Conservation (phyloP, 2,113 vertebrate genomes). For the Crotalus tigris region DNA sequence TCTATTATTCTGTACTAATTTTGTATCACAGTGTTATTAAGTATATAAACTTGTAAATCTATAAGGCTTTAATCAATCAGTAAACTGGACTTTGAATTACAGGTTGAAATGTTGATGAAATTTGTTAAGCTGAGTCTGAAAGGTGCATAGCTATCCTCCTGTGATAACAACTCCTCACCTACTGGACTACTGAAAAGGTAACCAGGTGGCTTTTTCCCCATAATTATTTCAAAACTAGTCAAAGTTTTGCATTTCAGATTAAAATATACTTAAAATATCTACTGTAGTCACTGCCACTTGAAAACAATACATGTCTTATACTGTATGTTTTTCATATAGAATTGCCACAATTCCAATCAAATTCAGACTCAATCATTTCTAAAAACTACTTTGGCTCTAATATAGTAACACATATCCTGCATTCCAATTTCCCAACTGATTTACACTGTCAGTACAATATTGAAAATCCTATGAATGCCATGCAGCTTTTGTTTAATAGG, state of each 20-base stretch:
- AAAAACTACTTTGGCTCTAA: not conserved
- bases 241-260: not conserved
- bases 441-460: not conserved
- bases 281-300: not conserved
- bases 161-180: not conserved
- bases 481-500: not conserved
- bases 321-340: not conserved
- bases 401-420: not conserved
- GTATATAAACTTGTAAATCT: not conserved
- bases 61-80: not conserved
- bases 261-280: not conserved
- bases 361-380: not conserved
- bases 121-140: not conserved
- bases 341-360: not conserved
- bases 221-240: not conserved
- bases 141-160: not conserved
- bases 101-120: not conserved
- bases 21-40: not conserved
- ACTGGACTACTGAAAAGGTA: not conserved
- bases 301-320: not conserved
- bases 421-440: not conserved
- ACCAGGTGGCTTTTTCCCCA: not conserved
- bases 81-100: not conserved
- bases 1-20: not conserved
- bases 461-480: not conserved